Evolutionary conservation across 1,140 invertebrate species (phyloP).

Genomic region (Chrysoperla carnea): DNA sequence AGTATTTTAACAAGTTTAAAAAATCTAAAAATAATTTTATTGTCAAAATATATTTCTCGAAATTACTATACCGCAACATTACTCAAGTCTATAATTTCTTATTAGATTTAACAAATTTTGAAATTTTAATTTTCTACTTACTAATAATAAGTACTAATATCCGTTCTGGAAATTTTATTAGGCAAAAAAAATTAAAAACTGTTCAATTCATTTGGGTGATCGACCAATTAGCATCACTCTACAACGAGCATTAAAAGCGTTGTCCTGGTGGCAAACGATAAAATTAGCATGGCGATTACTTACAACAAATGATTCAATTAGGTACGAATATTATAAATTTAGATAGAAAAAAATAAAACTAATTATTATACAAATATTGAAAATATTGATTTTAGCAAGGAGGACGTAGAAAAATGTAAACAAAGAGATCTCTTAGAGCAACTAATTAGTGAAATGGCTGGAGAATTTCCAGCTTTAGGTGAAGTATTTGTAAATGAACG

Average conservation of each 20-base stretch:
- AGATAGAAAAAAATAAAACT: slow-evolving; percentile 3
- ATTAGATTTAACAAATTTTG: no score
- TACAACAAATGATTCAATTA: slow-evolving; percentile 60
- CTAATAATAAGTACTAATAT: no score
- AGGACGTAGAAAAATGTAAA: slow-evolving; percentile 89
- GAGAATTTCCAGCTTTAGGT: slow-evolving; percentile 77
- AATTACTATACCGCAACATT: no score
- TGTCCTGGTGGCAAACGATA: slow-evolving; percentile 78
- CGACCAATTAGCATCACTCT: slow-evolving; percentile 81
- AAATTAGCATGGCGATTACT: slow-evolving; percentile 70
- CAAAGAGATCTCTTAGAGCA: slow-evolving; percentile 78
- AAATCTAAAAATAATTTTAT: no score
- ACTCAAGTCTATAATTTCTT: no score
- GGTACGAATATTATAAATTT: slow-evolving; percentile 25
- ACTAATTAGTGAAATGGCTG: slow-evolving; percentile 78
- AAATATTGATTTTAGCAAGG: slow-evolving; percentile 37
- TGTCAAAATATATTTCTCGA: no score
- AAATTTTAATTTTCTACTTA: no score
- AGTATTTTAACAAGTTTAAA: no score
- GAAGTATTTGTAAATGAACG: slow-evolving; percentile 88
- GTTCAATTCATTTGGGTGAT: slow-evolving; percentile 76
- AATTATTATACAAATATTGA: slow-evolving; percentile 1
- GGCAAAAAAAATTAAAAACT: slow-evolving; percentile 66
- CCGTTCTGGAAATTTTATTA: slow-evolving; percentile 18
- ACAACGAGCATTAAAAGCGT: slow-evolving; percentile 58